Evolutionary conservation across 2,113 vertebrate genomes (phyloP), one percentile per base, ranked within the genome.

Genomic region (Mesoclemmys tuberculata): DNA sequence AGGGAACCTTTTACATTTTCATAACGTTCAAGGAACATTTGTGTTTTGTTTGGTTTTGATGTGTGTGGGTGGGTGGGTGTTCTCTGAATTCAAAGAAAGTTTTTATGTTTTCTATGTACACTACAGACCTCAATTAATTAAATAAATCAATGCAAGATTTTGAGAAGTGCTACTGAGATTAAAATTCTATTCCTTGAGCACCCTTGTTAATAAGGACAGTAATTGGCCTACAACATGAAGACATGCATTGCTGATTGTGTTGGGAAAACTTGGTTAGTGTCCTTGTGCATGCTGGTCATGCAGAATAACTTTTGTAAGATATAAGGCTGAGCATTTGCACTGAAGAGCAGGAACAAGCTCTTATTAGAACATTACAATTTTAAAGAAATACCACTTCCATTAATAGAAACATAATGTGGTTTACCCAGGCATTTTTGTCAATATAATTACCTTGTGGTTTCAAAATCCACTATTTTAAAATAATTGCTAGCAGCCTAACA

Each of bases 191-290:
- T 77, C 41, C 74, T 46, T 77, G 41, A 46, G 38, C 26, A 46
- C 24, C 35, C 35, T 22, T 27, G 71, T 27, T 46, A 75, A 46
- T 8, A 44, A 75, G 41, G 41, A 41, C 11, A 77, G 5, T 44
- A 14, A 44, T 13, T 77, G 41, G 11, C 58, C n/a, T 41, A 0
- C 48, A 21, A 44, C 27, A 64, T 48, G 9, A n/a, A 41, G 84
- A 6, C 0, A 0, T 48, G 41, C 2, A 0, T 38, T 84, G 52
- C 58, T 75, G 82, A 29, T 71, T 41, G 0, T 58, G 7, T 19
- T 56, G 83, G 44, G 52, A 75, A 52, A 71, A 46, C 74, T 31
- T 82, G 80, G 16, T n/a, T 48, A 61, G 75, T 77, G 41, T 10
- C 51, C 10, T 68, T 68, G 64, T 68, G 35, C 31, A 46, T 4